These are phyloP conservation scores for Plusia festucae DNA, from an alignment of 2,888 invertebrate species.

Conservation along the genomic window DNA sequence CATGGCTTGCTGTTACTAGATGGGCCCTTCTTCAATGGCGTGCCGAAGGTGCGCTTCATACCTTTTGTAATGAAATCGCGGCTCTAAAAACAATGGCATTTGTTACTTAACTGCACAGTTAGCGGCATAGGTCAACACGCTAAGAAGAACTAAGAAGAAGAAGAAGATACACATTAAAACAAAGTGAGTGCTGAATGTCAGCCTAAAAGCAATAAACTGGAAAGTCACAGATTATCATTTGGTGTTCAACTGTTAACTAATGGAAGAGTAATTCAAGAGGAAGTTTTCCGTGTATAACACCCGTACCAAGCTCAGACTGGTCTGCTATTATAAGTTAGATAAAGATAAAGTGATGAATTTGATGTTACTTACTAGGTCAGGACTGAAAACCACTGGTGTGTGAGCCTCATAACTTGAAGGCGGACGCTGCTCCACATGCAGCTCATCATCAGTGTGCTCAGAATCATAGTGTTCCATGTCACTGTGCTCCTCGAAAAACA, in stretches of 20 bases:
- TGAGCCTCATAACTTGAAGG: constrained; percentile 78
- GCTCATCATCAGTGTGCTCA: constrained; percentile 83
- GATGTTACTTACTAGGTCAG: constrained; percentile 76
- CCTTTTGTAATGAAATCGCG: constrained; percentile 75
- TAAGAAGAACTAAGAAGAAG: too few relatives aligned
- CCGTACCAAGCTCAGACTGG: too few relatives aligned
- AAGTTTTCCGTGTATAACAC: too few relatives aligned
- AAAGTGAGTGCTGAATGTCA: too few relatives aligned
- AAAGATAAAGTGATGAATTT: background rate
- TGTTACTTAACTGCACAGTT: background rate
- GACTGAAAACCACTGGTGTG: constrained; percentile 78
- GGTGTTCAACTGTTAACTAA: too few relatives aligned
- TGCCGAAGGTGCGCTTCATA: constrained; percentile 84
- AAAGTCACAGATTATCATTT: too few relatives aligned
- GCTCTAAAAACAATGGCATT: constrained; percentile 66
- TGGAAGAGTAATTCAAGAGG: too few relatives aligned
- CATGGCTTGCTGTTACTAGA: constrained; percentile 66
- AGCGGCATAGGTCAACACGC: too few relatives aligned
- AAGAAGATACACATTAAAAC: too few relatives aligned
- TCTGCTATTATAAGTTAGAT: too few relatives aligned
- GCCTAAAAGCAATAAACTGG: too few relatives aligned
- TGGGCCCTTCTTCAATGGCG: constrained; percentile 72
- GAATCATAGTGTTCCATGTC: constrained; percentile 84
- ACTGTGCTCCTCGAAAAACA: constrained; percentile 84
- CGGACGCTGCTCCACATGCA: constrained; percentile 69